Evolutionary conservation across 2,888 invertebrate species (phyloP), one percentile per base, ranked within the genome.

Genomic region (Lampropteryx suffumata): DNA sequence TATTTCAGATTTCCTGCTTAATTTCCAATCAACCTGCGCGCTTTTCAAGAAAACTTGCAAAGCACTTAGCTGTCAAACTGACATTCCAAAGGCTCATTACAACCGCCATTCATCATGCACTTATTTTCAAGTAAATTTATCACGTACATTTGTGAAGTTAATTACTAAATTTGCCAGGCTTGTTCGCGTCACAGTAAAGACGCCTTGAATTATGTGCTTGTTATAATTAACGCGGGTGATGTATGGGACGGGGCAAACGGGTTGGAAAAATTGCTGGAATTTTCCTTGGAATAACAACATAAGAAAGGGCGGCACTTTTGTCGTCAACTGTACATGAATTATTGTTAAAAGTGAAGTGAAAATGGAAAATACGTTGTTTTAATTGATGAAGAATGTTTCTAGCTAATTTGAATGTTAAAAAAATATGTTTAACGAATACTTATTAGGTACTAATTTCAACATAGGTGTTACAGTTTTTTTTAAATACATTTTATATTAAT

Each of bases 71-170:
- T 45, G 50, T 42, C 34, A 42, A 42, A 37, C 34, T 34, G 42
- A 7, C 44, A 49, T 47, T 21, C 40, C 44, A 54, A 42, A 57
- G 50, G 54, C 52, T 57, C 56, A 56, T 59, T 59, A 62, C 42
- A 27, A n/a, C 33, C 29, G 29, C 50, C 59, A 62, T 62, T 62
- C 48, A 58, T 59, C 62, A 59, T 60, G 62, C 56, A 62, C 55
- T 52, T 50, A 40, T 48, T 40, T 41, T 13, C 17, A 49, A 53
- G 44, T 49, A 37, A 53, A 62, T 62, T 60, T 56, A 62, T 59
- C 59, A 62, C 56, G 57, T 57, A 60, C 57, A 62, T 62, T 62
- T 62, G 57, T 52, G 52, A 62, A 62, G 62, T 62, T 62, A 62
- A 60, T 59, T 62, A 56, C 55, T 45, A 56, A 62, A 62, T 62